phyloP scores from a whole-genome alignment of 2,888 invertebrate genomes.

The Tanypteryx hageni region DNA sequence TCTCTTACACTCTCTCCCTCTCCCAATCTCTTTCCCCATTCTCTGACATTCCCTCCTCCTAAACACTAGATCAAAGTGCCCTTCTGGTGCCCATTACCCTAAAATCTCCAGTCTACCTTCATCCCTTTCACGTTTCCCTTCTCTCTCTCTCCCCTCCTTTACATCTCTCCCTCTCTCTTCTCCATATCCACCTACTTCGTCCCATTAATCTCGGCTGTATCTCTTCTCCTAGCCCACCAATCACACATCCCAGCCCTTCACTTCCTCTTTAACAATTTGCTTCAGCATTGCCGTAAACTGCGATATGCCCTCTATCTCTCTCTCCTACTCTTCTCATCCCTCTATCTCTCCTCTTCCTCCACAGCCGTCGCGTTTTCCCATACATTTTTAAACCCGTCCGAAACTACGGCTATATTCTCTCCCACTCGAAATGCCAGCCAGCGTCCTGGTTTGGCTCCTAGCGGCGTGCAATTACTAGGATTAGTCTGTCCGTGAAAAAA shows the following conservation, averaged over 20 bases:
- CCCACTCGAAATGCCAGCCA: not conserved
- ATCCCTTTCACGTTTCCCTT: not conserved
- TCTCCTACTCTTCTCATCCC: not conserved
- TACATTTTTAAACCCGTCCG: conserved; percentile 2
- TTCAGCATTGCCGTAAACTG: not conserved
- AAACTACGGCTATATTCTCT: not conserved
- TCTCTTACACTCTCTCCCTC: not conserved
- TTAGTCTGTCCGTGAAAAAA: not conserved
- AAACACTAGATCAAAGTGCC: conserved; percentile 27
- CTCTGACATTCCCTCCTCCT: too few relatives aligned
- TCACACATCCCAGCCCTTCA: not conserved
- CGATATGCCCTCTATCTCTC: too few relatives aligned
- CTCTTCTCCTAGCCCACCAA: not conserved
- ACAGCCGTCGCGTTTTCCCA: not conserved
- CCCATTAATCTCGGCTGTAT: too few relatives aligned
- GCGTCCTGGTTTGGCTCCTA: not conserved
- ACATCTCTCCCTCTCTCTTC: too few relatives aligned
- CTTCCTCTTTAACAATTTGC: conserved; percentile 11
- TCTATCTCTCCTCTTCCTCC: not conserved
- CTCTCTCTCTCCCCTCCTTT: not conserved
- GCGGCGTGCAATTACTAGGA: not conserved
- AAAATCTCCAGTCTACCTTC: not conserved
- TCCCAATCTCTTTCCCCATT: not conserved
- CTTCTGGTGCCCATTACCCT: conserved; percentile 14
- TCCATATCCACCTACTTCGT: too few relatives aligned